Conservation (phyloP, 2,888 invertebrate genomes). For the Cheilosia vulpina region DNA sequence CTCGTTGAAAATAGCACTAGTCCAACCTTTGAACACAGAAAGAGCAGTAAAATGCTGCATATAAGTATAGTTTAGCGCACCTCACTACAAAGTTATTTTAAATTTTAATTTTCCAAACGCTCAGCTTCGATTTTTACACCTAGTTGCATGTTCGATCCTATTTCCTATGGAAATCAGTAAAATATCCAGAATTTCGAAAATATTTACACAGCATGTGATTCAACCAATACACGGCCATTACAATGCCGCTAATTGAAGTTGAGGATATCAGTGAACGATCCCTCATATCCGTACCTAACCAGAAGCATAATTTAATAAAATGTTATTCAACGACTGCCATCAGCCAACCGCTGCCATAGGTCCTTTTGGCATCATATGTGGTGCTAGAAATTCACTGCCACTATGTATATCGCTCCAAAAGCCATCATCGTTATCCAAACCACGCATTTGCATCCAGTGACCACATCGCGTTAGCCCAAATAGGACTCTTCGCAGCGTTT, state of each 20-base stretch:
- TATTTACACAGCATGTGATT: background rate
- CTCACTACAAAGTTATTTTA: too few relatives aligned
- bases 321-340: slow-evolving; percentile 56
- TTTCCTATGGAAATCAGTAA: too few relatives aligned
- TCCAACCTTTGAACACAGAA: too few relatives aligned
- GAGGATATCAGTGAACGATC: slow-evolving; percentile 47
- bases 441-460: slow-evolving; percentile 69
- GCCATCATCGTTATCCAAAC: slow-evolving; percentile 64
- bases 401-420: slow-evolving; percentile 17
- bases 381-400: slow-evolving; percentile 56
- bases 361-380: slow-evolving; percentile 52
- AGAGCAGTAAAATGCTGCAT: too few relatives aligned
- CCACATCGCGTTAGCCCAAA: slow-evolving; percentile 55
- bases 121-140: too few relatives aligned
- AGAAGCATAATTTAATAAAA: slow-evolving; percentile 69
- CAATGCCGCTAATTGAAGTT: slow-evolving; percentile 47
- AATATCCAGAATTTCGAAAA: too few relatives aligned
- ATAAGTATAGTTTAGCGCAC: too few relatives aligned
- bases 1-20: too few relatives aligned
- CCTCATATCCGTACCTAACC: slow-evolving; percentile 65
- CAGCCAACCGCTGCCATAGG: slow-evolving; percentile 57
- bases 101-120: too few relatives aligned
- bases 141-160: too few relatives aligned
- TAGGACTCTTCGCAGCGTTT: slow-evolving; percentile 56
- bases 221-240: background rate